These are phyloP conservation scores for Oryzias melastigma DNA, from an alignment of 2,113 vertebrate species.

Conservation along the genomic window DNA sequence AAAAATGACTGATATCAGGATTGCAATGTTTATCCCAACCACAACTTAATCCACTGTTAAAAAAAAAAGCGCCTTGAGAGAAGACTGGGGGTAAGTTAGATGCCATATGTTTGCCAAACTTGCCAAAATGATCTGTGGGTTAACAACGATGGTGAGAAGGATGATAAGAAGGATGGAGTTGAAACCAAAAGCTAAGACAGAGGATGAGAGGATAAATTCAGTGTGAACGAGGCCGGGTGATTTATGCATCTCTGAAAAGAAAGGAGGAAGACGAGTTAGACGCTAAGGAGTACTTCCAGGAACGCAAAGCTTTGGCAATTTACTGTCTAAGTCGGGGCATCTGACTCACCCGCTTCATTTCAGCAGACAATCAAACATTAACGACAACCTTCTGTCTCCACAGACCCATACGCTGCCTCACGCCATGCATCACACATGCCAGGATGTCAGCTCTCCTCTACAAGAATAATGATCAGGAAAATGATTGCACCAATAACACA, in stretches of 20 bases:
- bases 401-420: constrained; percentile 13
- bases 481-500: constrained; percentile 11
- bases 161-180: constrained; percentile 18
- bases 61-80: constrained; percentile 27
- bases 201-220: not conserved
- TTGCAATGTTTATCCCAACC: not conserved
- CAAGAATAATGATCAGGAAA: constrained; percentile 4
- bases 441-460: not conserved
- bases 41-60: not conserved
- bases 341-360: constrained; percentile 47
- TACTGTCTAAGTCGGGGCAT: constrained; percentile 43
- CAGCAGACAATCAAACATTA: constrained; percentile 38
- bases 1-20: not conserved
- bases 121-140: constrained; percentile 47
- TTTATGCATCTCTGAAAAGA: constrained; percentile 17
- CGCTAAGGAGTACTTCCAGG: constrained; percentile 29
- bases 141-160: constrained; percentile 29
- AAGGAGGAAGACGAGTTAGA: constrained; percentile 10
- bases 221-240: constrained; percentile 9
- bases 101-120: constrained; percentile 48
- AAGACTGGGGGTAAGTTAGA: constrained; percentile 5
- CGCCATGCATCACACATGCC: constrained; percentile 18
- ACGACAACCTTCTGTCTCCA: constrained; percentile 34
- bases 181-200: constrained; percentile 8
- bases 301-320: constrained; percentile 49